Base-by-base conservation (phyloP, 2,888 invertebrate species). In the Gastrophysa polygoni region DNA sequence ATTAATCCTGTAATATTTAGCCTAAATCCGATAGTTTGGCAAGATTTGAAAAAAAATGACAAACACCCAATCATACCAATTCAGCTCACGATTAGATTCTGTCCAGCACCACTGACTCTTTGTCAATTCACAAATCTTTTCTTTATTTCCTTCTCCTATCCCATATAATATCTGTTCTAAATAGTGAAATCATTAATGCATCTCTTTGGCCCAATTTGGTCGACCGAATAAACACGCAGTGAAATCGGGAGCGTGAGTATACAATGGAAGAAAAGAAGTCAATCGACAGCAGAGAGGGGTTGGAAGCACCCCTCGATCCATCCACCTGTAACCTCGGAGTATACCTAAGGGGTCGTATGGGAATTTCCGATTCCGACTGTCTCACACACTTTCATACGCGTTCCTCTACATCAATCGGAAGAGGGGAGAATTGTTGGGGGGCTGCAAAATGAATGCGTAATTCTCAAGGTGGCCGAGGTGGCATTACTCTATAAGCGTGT, bases 301-400 rank as follows among this genome's bases (percentile, higher is more conserved):
- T 50, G 49, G 44, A 51, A 48, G 17, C 54, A 63, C 65, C 24
- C 68, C 65, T 65, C 68, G 44, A 51, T 52, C 24, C 54, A 63
- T 68, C 24, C 68, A 68, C 68, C 68, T 68, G 68, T 68, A 63
- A 38, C 43, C 46, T 38, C 46, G 60, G 50, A 52, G 48, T 32
- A 56, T 61, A 63, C 63, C 56, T 32, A 57, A 34, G 61, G 62
- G 63, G 52, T 49, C 56, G 59, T 68, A 72, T 73, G 73, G 70
- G 73, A 73, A 73, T 71, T 73, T 72, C 71, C 72, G 71, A 73
- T 71, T 59, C 65, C 64, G 60, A 68, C 64, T 67, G 71, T 73
- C 73, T 69, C 72, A 73, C 73, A 71, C 71, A 65, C 70, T 68
- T 68, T 65, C 51, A 67, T 70, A 72, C 71, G 70, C 71, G 72